phyloP scores from a whole-genome alignment of 2,888 invertebrate species.

The Trachelus iudaicus region DNA sequence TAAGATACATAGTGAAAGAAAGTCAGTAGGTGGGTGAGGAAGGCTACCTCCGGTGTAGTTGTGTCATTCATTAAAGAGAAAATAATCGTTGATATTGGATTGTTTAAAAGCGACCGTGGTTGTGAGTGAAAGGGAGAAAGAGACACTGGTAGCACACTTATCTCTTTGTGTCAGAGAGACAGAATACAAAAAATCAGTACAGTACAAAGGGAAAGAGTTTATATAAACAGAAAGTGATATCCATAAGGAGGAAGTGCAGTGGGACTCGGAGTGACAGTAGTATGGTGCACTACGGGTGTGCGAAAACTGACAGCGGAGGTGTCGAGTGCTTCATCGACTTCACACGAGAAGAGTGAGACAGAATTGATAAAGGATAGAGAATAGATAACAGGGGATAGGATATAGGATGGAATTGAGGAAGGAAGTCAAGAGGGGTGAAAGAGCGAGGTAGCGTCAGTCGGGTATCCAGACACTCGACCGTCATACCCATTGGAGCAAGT shows the following conservation, averaged over 20 bases:
- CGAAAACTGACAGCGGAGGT: constrained; percentile 75
- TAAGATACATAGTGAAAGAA: background rate
- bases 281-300: constrained; percentile 73
- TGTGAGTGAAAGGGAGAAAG: background rate
- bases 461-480: background rate
- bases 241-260: background rate
- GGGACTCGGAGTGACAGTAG: constrained; percentile 21
- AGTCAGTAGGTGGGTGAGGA: background rate
- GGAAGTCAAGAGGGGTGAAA: background rate
- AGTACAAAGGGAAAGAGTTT: background rate
- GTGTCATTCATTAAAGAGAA: background rate
- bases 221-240: background rate
- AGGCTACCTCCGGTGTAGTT: background rate
- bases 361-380: background rate
- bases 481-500: background rate
- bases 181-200: background rate
- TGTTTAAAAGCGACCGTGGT: background rate
- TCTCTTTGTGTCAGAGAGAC: background rate
- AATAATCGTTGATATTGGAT: background rate
- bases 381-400: background rate
- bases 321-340: constrained; percentile 78
- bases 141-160: background rate
- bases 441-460: background rate
- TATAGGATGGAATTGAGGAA: background rate
- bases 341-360: constrained; percentile 41